Percentiles rank a stretch among this genome's conserved stretches.
These are phyloP conservation scores for Prenolepis imparis DNA, from an alignment of 2,888 invertebrate genomes.

Conservation along the genomic window DNA sequence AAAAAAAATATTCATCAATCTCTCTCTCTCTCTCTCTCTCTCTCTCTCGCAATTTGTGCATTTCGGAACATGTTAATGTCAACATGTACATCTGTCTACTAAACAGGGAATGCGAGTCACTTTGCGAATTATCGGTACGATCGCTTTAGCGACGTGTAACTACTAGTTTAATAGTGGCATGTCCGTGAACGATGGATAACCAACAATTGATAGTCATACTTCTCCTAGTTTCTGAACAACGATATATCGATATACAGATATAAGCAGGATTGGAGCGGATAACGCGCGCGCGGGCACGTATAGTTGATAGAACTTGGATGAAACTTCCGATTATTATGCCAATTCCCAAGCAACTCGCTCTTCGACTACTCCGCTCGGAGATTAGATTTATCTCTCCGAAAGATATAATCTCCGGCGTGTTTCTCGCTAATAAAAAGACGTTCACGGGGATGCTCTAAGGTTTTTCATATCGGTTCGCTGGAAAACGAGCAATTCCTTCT, in stretches of 20 bases:
- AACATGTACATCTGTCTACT: neutral
- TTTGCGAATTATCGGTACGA: conserved; percentile 39
- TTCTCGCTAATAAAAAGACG: conserved; percentile 21
- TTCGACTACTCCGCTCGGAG: conserved; percentile 24
- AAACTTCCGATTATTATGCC: conserved; percentile 58
- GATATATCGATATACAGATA: conserved; percentile 22
- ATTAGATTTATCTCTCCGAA: conserved; percentile 39
- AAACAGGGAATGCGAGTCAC: neutral
- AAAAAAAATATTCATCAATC: neutral
- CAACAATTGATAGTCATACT: conserved; percentile 43
- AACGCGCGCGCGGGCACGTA: conserved; percentile 21
- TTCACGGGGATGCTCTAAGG: neutral
- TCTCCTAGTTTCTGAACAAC: conserved; percentile 28
- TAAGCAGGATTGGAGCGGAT: conserved; percentile 51
- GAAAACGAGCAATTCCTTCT: neutral
- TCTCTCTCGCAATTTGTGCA: no score
- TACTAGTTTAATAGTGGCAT: neutral
- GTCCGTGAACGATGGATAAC: conserved; percentile 26
- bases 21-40: neutral
- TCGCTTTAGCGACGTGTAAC: conserved; percentile 17
- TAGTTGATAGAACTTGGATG: conserved; percentile 53
- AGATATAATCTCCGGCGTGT: conserved; percentile 45
- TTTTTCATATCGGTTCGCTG: neutral
- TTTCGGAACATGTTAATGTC: neutral
- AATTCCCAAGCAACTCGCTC: conserved; percentile 58